Evolutionary conservation across 2,888 invertebrate genomes (phyloP).

Genomic region (Priapulus caudatus): DNA sequence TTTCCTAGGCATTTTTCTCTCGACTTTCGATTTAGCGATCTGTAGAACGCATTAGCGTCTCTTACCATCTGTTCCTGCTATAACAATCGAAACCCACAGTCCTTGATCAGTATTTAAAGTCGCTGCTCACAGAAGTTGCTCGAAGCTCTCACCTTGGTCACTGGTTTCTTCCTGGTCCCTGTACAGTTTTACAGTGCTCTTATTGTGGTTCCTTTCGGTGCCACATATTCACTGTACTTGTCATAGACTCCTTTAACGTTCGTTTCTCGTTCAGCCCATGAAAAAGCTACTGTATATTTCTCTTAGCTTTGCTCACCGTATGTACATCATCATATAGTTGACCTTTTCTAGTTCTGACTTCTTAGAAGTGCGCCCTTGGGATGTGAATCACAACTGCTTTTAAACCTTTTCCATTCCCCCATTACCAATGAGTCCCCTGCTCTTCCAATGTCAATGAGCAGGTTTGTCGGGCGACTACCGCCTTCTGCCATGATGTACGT

Average conservation of each 20-base stretch:
- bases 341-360: conserved; percentile 4
- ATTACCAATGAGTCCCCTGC: not conserved
- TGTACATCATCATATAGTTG: conserved; percentile 8
- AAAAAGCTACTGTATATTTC: conserved; percentile 6
- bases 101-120: not conserved
- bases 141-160: not conserved
- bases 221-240: conserved; percentile 5
- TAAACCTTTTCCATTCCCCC: conserved; percentile 4
- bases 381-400: conserved; percentile 4
- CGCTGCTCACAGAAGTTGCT: conserved; percentile 7
- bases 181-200: conserved; percentile 5
- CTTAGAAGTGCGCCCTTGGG: not conserved
- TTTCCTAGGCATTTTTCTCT: conserved; percentile 8
- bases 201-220: conserved; percentile 7
- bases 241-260: not conserved
- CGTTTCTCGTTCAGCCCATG: not conserved
- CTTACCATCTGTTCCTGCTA: not conserved
- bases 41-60: conserved; percentile 6
- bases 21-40: not conserved
- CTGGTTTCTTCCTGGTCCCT: not conserved
- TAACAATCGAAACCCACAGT: conserved; percentile 8
- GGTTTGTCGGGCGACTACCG: too few relatives aligned
- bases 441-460: not conserved
- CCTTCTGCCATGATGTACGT: too few relatives aligned
- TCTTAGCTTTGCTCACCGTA: conserved; percentile 5